A percentile compares a stretch with the other conserved stretches of the same genome.
Evolutionary conservation across 2,113 vertebrate genomes (phyloP).

Genomic region (Thinocorus orbignyianus): DNA sequence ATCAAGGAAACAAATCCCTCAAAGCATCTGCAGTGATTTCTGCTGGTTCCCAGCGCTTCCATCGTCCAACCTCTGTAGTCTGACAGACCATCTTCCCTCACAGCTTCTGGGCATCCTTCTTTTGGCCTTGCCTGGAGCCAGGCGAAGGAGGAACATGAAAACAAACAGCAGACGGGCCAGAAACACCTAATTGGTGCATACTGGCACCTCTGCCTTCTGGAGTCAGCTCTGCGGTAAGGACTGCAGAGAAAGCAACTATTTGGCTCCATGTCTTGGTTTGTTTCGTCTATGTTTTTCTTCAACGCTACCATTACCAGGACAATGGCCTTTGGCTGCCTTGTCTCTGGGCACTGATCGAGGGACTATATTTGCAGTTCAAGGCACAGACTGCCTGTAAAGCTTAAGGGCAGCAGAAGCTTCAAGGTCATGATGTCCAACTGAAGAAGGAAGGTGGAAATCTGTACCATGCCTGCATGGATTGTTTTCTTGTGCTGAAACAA

Average conservation of each 20-base stretch:
- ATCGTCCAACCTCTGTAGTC: not conserved
- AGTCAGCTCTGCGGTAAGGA: not conserved
- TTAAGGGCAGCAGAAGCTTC: not conserved
- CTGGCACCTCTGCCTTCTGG: fast-evolving
- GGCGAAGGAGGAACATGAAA: not conserved
- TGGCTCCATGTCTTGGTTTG: not conserved
- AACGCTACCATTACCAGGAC: not conserved
- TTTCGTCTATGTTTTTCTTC: not conserved
- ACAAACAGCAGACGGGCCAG: not conserved
- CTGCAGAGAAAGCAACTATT: not conserved
- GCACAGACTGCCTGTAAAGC: not conserved
- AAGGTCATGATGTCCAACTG: fast-evolving
- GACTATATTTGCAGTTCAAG: not conserved
- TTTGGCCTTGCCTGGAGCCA: not conserved
- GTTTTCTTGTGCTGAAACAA: not conserved
- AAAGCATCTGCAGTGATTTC: not conserved
- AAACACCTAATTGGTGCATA: not conserved
- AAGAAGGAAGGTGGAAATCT: not conserved
- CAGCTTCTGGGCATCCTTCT: not conserved
- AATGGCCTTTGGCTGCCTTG: not conserved
- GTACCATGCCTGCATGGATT: fast-evolving
- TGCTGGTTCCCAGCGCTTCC: not conserved
- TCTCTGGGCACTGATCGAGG: not conserved
- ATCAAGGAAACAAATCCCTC: not conserved
- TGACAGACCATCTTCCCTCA: not conserved